Conservation (phyloP, 92 coral and sea anemone species). For the Metridium senile region DNA sequence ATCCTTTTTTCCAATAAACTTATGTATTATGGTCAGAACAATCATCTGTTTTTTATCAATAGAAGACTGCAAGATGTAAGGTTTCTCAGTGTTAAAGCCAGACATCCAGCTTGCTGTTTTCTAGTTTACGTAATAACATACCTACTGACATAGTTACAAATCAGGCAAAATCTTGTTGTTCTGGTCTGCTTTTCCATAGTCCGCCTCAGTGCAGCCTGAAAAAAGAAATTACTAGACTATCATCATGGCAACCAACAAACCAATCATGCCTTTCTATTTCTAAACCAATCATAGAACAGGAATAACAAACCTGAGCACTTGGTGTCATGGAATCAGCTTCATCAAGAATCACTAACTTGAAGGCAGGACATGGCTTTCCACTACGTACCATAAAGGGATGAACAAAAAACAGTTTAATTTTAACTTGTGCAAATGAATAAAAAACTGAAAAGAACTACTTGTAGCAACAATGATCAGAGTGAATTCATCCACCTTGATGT, state of each 20-base stretch:
- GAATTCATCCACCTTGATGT: too few species aligned
- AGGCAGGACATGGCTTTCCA: conserved; percentile 96
- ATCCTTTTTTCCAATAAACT: too few species aligned
- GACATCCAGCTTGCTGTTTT: too few species aligned
- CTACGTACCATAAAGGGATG: conserved; percentile 30
- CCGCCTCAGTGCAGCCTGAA: conserved; percentile 94
- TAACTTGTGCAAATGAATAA: too few species aligned
- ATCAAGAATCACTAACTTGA: conserved; percentile 90
- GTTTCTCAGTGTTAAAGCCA: too few species aligned
- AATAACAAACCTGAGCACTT: conserved; percentile 88
- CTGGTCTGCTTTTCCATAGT: conserved; percentile 97
- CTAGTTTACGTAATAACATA: too few species aligned
- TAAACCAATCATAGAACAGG: background rate
- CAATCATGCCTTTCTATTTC: background rate
- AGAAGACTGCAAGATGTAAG: too few species aligned
- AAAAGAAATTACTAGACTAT: background rate
- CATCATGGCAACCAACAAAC: background rate
- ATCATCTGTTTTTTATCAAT: too few species aligned
- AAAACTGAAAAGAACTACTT: too few species aligned
- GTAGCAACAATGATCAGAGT: too few species aligned
- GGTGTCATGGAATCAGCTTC: conserved; percentile 99
- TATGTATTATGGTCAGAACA: too few species aligned
- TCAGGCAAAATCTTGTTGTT: conserved; percentile 96
- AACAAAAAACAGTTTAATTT: too few species aligned
- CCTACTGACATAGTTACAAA: conserved; percentile 99